These are phyloP conservation scores for Colistium nudipinnis DNA, from an alignment of 2,113 vertebrate species.

Conservation along the genomic window DNA sequence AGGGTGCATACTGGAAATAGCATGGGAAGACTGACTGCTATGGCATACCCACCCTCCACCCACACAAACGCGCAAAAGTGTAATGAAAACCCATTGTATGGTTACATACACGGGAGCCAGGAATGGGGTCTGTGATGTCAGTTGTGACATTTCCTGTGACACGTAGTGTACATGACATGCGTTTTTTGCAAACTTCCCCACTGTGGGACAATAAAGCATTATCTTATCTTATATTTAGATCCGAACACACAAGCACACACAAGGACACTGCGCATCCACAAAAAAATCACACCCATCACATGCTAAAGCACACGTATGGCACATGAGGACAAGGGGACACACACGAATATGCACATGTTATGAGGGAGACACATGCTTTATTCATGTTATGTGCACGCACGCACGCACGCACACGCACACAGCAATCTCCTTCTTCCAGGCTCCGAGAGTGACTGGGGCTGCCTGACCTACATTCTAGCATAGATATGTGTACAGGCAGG, in stretches of 20 bases:
- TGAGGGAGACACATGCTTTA: slow-evolving; percentile 61
- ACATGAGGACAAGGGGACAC: slow-evolving; percentile 57
- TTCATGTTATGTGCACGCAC: slow-evolving; percentile 53
- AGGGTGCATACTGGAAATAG: slow-evolving; percentile 52
- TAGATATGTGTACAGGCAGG: slow-evolving; percentile 70
- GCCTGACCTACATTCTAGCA: slow-evolving; percentile 82
- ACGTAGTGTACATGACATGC: slow-evolving; percentile 39
- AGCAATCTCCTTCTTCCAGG: slow-evolving; percentile 56
- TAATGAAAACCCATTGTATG: slow-evolving; percentile 37
- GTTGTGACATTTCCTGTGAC: slow-evolving; percentile 41
- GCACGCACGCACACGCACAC: slow-evolving; percentile 23
- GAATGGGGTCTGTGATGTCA: slow-evolving; percentile 28
- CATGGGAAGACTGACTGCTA: slow-evolving; percentile 23
- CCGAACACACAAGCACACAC: slow-evolving; percentile 12
- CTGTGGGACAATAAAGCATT: no score
- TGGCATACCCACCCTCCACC: neutral
- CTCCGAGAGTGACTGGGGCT: slow-evolving; percentile 72
- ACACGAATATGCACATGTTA: slow-evolving; percentile 58
- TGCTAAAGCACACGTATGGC: slow-evolving; percentile 38
- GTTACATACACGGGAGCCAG: slow-evolving; percentile 15
- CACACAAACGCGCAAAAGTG: slow-evolving; percentile 14
- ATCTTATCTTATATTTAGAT: no score
- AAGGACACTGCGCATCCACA: neutral
- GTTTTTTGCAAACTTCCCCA: no score
- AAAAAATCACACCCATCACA: slow-evolving; percentile 9